A percentile compares a stretch with the other conserved stretches of the same genome.
Evolutionary conservation across 2,113 vertebrate genomes (phyloP).

Genomic region (Hippocampus mohnikei): DNA sequence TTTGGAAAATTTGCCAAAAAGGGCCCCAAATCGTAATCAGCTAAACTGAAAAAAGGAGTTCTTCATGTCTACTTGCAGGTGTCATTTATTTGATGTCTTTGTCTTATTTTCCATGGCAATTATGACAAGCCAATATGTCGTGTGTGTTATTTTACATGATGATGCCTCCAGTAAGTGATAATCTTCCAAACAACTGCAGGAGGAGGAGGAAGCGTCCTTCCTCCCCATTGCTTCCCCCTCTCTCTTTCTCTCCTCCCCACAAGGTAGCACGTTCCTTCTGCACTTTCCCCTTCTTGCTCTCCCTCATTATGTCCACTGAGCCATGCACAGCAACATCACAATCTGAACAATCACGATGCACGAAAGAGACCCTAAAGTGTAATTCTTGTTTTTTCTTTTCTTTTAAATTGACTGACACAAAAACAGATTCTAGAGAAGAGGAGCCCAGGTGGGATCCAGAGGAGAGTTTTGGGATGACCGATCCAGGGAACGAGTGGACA

Average conservation of each 20-base stretch:
- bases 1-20: too few species aligned
- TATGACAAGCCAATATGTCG: neutral
- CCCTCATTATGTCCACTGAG: constrained; percentile 15
- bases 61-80: neutral
- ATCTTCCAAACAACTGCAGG: neutral
- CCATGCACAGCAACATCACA: constrained; percentile 1
- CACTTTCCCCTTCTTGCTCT: neutral
- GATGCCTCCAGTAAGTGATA: too few species aligned
- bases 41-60: too few species aligned
- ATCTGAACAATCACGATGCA: constrained; percentile 4
- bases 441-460: constrained; percentile 1
- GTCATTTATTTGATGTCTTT: neutral
- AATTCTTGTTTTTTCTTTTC: neutral
- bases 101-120: neutral
- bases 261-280: constrained; percentile 4
- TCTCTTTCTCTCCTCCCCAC: constrained; percentile 6
- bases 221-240: neutral
- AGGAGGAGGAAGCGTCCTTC: neutral
- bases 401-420: too few species aligned
- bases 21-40: too few species aligned
- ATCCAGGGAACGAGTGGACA: constrained; percentile 15
- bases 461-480: constrained; percentile 11
- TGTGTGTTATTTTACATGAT: too few species aligned
- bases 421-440: neutral
- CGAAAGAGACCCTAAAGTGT: neutral